Conservation (phyloP, 2,797 vertebrate genomes). For the Smutsia gigantea region DNA sequence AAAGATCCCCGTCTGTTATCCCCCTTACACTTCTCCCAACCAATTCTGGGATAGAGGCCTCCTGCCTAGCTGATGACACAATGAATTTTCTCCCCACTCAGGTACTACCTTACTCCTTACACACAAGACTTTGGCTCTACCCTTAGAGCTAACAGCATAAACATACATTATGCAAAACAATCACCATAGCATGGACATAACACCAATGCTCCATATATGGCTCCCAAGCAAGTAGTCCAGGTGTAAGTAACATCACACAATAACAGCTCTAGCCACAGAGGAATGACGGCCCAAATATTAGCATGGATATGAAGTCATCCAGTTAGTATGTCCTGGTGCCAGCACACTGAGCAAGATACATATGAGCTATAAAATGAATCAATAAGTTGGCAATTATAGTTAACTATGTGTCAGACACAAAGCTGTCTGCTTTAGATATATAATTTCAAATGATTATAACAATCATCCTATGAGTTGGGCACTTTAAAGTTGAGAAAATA, state of each 20-base stretch:
- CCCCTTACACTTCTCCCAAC: not conserved
- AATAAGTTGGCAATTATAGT: not conserved
- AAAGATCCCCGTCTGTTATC: not conserved
- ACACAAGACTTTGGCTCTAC: not conserved
- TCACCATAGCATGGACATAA: not conserved
- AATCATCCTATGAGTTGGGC: not conserved
- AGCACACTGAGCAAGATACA: not conserved
- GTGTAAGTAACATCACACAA: too few species aligned
- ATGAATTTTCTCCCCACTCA: not conserved
- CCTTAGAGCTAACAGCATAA: not conserved
- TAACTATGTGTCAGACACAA: not conserved
- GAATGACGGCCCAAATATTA: not conserved
- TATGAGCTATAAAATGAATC: not conserved
- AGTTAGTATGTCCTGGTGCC: not conserved
- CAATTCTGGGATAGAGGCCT: not conserved
- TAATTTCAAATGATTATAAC: not conserved
- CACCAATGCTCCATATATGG: not conserved
- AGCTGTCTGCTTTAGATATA: not conserved
- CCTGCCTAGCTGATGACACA: not conserved
- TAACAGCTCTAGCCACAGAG: not conserved
- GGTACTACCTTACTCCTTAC: not conserved
- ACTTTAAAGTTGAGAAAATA: not conserved
- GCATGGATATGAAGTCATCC: not conserved
- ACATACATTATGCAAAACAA: not conserved
- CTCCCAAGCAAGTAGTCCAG: not conserved